These are phyloP conservation scores for Hybognathus amarus DNA, from an alignment of 2,797 vertebrate species.

Conservation along the genomic window DNA sequence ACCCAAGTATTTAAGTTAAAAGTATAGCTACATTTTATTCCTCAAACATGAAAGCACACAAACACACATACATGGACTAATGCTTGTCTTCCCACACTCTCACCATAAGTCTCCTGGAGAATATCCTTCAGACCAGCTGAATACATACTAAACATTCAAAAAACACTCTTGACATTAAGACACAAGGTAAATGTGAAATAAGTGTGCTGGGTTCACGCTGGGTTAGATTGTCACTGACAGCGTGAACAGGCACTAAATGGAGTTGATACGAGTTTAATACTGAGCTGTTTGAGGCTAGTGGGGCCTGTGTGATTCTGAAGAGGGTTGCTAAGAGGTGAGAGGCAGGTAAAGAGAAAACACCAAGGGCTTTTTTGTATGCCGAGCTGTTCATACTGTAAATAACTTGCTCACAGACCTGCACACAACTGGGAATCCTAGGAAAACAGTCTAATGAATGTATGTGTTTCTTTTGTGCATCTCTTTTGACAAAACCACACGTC, in stretches of 20 bases:
- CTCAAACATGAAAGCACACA: neutral
- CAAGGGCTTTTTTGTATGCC: conserved; percentile 15
- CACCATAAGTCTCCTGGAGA: conserved; percentile 5
- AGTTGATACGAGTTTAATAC: conserved; percentile 33
- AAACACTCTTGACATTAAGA: conserved; percentile 40
- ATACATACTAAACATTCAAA: conserved; percentile 20
- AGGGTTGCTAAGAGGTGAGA: conserved; percentile 26
- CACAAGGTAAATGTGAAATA: conserved; percentile 28
- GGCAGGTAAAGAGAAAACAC: conserved; percentile 13
- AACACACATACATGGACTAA: neutral
- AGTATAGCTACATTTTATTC: neutral
- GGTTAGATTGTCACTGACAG: conserved; percentile 22
- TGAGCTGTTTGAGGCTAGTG: conserved; percentile 42
- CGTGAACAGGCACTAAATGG: conserved; percentile 13
- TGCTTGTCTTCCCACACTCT: conserved; percentile 1
- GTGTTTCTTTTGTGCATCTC: neutral
- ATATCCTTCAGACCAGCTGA: conserved; percentile 3
- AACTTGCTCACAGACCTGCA: neutral
- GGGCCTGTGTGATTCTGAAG: conserved; percentile 33
- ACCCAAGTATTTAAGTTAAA: neutral
- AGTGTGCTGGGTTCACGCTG: conserved; percentile 23
- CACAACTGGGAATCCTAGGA: neutral
- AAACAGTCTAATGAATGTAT: conserved; percentile 6
- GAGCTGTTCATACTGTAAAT: neutral
- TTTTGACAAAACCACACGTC: neutral